Base-by-base conservation (phyloP, 2,113 vertebrate genomes). In the Illadopsis cleaveri region DNA sequence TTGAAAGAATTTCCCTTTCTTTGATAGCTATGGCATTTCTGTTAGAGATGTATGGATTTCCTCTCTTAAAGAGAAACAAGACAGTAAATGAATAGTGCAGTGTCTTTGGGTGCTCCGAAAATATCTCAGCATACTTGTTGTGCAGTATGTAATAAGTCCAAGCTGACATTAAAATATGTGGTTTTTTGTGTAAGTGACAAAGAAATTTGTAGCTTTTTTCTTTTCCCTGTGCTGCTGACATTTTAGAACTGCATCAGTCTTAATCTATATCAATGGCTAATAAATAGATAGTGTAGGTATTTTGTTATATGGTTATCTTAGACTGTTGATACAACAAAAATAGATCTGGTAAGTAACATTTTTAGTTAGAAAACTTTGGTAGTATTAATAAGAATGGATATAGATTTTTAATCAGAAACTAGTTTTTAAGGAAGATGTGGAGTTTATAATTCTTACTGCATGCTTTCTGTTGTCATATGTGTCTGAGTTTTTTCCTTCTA, bases 201-300 rank as follows among this genome's bases (percentile, higher is more conserved):
- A 90, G 53, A 30, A 69, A 92, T 44, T 40, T 51, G 14, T 90
- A 71, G 28, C 9, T 53, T 78, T 93, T 88, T 28, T 37, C 19
- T 13, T 6, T 15, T 15, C 1, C 21, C 88, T 78, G 69, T 72
- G 30, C 65, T 94, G n/a, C 77, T 94, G 84, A 93, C 90, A 96
- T 98, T 94, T 80, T 93, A 90, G 65, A 93, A 89, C 91, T 97
- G 75, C 96, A 98, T 98, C 97, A 97, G 95, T 98, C 94, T 98
- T 98, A 98, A 96, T 97, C 90, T 98, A 96, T 98, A 96, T 97
- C 58, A 92, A 97, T 98, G 98, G 97, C 90, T 98, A 98, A 98
- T 98, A 89, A 65, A 38, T 38, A 45, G 14, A 7, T 50, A 80
- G 3, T 28, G 5, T 44, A 10, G 22, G 3, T 5, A 48, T 58